These are phyloP conservation scores for Isichthys henryi DNA, from an alignment of 2,113 vertebrate species.

Conservation along the genomic window DNA sequence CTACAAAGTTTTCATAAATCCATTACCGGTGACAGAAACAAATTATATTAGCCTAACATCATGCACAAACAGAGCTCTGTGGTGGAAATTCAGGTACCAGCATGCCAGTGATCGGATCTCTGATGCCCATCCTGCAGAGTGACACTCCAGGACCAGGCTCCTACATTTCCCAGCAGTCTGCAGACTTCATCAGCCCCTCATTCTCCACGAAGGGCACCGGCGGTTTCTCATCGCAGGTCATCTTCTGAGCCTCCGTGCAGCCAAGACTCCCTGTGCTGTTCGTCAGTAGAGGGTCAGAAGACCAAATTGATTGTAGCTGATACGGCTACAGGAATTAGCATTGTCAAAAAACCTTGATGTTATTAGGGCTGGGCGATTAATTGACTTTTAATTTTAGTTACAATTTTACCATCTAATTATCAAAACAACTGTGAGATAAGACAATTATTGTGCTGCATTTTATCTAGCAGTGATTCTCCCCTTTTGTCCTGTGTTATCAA, in stretches of 20 bases:
- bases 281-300: background rate
- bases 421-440: background rate
- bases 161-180: conserved; percentile 40
- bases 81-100: background rate
- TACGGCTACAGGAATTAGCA: background rate
- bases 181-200: conserved; percentile 57
- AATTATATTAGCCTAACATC: background rate
- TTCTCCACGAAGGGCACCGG: conserved; percentile 67
- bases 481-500: background rate
- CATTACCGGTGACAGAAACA: background rate
- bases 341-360: background rate
- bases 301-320: background rate
- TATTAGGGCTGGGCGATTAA: background rate
- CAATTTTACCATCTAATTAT: background rate
- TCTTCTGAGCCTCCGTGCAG: background rate
- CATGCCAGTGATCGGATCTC: background rate
- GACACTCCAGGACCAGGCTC: conserved; percentile 63
- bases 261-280: background rate
- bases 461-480: no score
- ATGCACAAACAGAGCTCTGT: background rate
- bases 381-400: background rate
- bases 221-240: conserved; percentile 63
- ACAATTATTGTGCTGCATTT: no score
- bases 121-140: conserved; percentile 45
- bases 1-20: background rate